Conservation (phyloP, 1,140 invertebrate species). For the Nebria ingens region DNA sequence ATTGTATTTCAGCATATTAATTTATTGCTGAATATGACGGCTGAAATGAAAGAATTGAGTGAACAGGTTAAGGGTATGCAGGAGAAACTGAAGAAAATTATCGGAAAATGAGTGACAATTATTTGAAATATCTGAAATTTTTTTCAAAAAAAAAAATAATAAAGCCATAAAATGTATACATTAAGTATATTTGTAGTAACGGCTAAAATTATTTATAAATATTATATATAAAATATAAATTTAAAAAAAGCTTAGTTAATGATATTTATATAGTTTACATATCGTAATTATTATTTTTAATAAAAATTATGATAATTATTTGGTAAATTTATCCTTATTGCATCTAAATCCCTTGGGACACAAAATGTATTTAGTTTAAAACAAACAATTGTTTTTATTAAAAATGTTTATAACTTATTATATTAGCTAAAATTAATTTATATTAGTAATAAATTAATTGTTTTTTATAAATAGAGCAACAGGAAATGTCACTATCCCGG, state of each 20-base stretch:
- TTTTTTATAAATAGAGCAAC: no score
- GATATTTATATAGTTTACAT: neutral
- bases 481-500: no score
- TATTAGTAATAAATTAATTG: no score
- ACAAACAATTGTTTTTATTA: no score
- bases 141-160: neutral
- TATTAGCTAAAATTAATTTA: no score
- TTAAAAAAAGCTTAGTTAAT: neutral
- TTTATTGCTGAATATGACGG: neutral
- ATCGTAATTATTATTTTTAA: neutral
- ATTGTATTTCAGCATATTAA: neutral
- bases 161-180: neutral
- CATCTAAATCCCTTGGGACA: neutral
- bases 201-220: neutral
- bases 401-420: no score
- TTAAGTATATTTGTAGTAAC: neutral
- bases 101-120: neutral
- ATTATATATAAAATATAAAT: neutral
- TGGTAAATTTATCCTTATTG: neutral
- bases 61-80: neutral
- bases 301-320: conserved; percentile 1
- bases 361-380: no score
- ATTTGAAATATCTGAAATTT: neutral
- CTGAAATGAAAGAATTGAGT: neutral
- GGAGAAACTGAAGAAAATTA: neutral